Base-by-base conservation (phyloP, 1,140 invertebrate species). In the Linepithema humile region DNA sequence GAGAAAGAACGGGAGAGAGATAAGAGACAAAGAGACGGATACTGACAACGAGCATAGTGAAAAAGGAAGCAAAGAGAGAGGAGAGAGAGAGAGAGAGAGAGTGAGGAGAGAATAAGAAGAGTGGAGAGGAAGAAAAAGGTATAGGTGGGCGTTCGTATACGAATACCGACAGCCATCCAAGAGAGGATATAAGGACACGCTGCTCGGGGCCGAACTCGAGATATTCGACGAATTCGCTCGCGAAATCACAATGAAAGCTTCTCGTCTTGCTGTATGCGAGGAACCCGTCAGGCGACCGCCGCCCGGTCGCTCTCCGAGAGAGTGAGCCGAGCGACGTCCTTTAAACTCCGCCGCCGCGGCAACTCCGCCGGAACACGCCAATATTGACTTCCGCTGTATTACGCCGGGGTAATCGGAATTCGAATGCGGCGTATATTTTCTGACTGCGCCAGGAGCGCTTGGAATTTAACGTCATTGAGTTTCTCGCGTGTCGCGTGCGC, bases 141-240 rank as follows among this genome's bases (percentile, higher is more conserved):
- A 43, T 43, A 85, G 82, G n/a, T 85, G 70, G 64, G 83, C 83
- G 87, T 82, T 57, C 83, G 83, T 75, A 80, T 67, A 67, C 43
- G 74, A 69, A 85, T 82, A 85, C 83, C 60, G 86, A 88, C 83
- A 70, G 48, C 64, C 72, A 83, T 86, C 78, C 65, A 55, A 82
- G 59, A 75, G 67, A 57, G 62, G 53, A 74, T 62, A 73, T 43
- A 45, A 87, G 82, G 45, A 72, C 69, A 69, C 59, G 72, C 74
- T 55, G 59, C 74, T 84, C 75, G 75, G 48, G 75, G 74, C 73
- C 73, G 38, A 87, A 88, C 57, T 77, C 32, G 45, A 53, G 48
- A 80, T 75, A 78, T 88, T 87, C 85, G 72, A 74, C 35, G 82
- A 78, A 88, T 88, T 84, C 85, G 80, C 83, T 84, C 83, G 50